Evolutionary conservation across 2,888 invertebrate species (phyloP).

Genomic region (Chloroclystis v-ata): DNA sequence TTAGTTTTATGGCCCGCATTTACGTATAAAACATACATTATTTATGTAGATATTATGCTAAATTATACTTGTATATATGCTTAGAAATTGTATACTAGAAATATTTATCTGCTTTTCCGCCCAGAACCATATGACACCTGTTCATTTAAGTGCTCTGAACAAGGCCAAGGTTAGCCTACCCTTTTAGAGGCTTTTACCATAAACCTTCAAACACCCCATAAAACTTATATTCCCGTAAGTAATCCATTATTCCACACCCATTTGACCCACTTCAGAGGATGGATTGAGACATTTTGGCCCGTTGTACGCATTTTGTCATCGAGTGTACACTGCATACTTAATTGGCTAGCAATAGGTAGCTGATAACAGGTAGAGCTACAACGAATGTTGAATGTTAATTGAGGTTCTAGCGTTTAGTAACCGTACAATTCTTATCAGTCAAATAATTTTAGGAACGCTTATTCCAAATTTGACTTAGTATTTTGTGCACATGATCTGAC

Average conservation of each 20-base stretch:
- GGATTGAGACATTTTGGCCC: constrained; percentile 44
- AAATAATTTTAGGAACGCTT: too few species aligned
- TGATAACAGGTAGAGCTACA: constrained; percentile 24
- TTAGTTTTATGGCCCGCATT: too few species aligned
- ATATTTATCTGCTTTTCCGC: not conserved
- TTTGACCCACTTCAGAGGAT: constrained; percentile 44
- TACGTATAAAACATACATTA: too few species aligned
- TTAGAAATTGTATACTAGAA: too few species aligned
- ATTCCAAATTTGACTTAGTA: too few species aligned
- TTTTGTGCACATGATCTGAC: too few species aligned
- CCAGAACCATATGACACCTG: too few species aligned
- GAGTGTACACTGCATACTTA: constrained; percentile 37
- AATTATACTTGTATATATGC: too few species aligned
- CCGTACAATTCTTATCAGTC: too few species aligned
- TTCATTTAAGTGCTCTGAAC: not conserved
- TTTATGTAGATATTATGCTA: too few species aligned
- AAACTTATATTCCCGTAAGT: constrained; percentile 12
- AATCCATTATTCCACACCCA: constrained; percentile 32
- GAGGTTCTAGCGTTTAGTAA: not conserved
- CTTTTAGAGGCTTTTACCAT: constrained; percentile 1
- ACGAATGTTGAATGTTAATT: constrained; percentile 6
- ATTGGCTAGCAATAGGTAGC: constrained; percentile 34
- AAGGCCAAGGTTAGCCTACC: not conserved
- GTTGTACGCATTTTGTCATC: constrained; percentile 40
- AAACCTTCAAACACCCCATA: constrained; percentile 5